Conservation (phyloP, 2,797 vertebrate species). For the Pygocentrus nattereri region DNA sequence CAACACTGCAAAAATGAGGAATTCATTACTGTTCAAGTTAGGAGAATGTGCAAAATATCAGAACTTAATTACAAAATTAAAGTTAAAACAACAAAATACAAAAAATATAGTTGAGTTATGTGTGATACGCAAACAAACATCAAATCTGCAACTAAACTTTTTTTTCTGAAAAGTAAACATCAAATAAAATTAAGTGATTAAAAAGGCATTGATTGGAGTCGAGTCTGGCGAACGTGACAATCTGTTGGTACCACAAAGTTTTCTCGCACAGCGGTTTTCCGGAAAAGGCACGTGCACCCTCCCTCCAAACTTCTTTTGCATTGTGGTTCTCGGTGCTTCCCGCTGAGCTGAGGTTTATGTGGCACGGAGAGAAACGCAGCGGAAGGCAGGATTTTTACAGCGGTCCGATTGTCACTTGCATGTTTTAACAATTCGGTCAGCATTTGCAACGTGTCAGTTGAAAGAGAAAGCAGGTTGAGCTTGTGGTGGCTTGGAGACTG, state of each 20-base stretch:
- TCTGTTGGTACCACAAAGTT: not conserved
- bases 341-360: not conserved
- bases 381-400: not conserved
- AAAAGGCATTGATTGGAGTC: not conserved
- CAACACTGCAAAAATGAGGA: slow-evolving; percentile 37
- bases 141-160: not conserved
- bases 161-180: not conserved
- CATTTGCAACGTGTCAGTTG: not conserved
- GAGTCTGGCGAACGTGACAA: not conserved
- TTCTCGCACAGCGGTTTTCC: not conserved
- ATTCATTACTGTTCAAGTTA: slow-evolving; percentile 28
- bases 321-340: not conserved
- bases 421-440: slow-evolving; percentile 5
- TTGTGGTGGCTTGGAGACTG: not conserved
- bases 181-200: not conserved
- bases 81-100: slow-evolving; percentile 66
- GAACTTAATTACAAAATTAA: slow-evolving; percentile 33
- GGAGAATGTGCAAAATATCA: slow-evolving; percentile 57
- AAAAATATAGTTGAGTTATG: slow-evolving; percentile 52
- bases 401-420: slow-evolving; percentile 65
- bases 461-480: not conserved
- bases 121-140: slow-evolving; percentile 21
- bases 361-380: not conserved
- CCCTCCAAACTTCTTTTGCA: not conserved
- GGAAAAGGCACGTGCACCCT: not conserved